Evolutionary conservation across 2,113 vertebrate species (phyloP).

Genomic region (Morone chrysops): DNA sequence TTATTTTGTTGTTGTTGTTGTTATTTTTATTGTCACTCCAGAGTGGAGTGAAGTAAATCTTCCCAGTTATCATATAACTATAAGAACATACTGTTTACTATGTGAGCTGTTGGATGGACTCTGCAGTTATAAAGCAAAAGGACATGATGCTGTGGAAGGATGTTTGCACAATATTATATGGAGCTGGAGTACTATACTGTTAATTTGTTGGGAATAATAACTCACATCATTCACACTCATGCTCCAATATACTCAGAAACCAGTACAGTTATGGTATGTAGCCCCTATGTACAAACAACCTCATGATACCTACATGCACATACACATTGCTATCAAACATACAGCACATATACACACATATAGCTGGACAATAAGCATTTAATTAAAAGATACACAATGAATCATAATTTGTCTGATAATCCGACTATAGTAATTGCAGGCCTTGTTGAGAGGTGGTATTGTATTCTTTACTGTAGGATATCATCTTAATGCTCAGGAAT

Average conservation of each 20-base stretch:
- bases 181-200: constrained; percentile 44
- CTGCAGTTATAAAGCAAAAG: constrained; percentile 38
- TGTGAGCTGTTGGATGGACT: constrained; percentile 65
- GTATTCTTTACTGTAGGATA: constrained; percentile 61
- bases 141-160: constrained; percentile 56
- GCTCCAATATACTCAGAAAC: constrained; percentile 44
- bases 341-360: constrained; percentile 43
- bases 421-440: constrained; percentile 40
- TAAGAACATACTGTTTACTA: constrained; percentile 69
- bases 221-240: constrained; percentile 4
- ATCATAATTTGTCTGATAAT: constrained; percentile 26
- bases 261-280: constrained; percentile 64
- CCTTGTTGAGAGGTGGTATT: constrained; percentile 45
- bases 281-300: constrained; percentile 50
- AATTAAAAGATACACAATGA: neutral
- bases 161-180: constrained; percentile 67
- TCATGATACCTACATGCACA: constrained; percentile 46
- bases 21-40: constrained; percentile 62
- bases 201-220: constrained; percentile 32
- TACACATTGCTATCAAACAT: constrained; percentile 41
- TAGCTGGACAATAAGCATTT: constrained; percentile 24
- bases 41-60: constrained; percentile 61
- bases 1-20: no score
- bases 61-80: constrained; percentile 83
- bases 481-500: constrained; percentile 78